A percentile compares a stretch with the other conserved stretches of the same genome.
phyloP scores from a whole-genome alignment of 1,140 invertebrate genomes.

The Pseudomyrmex gracilis region DNA sequence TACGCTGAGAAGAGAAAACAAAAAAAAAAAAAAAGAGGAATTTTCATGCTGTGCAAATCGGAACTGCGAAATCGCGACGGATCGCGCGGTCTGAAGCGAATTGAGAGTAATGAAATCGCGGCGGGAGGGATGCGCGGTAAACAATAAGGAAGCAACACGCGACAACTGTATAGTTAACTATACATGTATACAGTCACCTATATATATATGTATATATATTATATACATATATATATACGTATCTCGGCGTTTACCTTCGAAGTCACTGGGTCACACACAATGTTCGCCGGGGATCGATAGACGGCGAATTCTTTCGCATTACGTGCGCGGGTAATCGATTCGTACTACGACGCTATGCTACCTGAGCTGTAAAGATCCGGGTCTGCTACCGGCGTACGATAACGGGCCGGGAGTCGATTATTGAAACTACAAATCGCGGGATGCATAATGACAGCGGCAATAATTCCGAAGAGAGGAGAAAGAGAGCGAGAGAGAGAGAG shows the following conservation, averaged over 20 bases:
- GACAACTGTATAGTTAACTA: slow-evolving; percentile 8
- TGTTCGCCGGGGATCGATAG: slow-evolving; percentile 58
- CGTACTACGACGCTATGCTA: neutral
- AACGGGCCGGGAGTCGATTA: slow-evolving; percentile 52
- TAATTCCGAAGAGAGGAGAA: slow-evolving; percentile 35
- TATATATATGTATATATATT: slow-evolving; percentile 2
- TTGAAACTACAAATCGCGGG: slow-evolving; percentile 62
- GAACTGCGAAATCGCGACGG: slow-evolving; percentile 13
- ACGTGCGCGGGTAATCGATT: slow-evolving; percentile 66
- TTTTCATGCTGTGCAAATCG: slow-evolving; percentile 11
- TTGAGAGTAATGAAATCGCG: neutral
- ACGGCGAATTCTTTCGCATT: slow-evolving; percentile 65
- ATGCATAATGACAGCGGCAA: slow-evolving; percentile 42
- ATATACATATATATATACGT: neutral
- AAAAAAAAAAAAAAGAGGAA: neutral
- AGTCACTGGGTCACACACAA: slow-evolving; percentile 61
- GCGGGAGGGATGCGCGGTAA: neutral
- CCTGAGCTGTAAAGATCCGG: slow-evolving; percentile 21
- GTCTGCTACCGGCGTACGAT: slow-evolving; percentile 13
- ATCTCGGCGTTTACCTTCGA: slow-evolving; percentile 57
- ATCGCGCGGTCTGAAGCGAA: slow-evolving; percentile 13
- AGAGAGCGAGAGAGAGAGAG: too few relatives aligned
- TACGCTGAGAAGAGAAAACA: slow-evolving; percentile 13
- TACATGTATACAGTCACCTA: neutral
- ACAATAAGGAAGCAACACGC: slow-evolving; percentile 30